Evolutionary conservation across 1,140 invertebrate genomes (phyloP).

Genomic region (Papilio xuthus): DNA sequence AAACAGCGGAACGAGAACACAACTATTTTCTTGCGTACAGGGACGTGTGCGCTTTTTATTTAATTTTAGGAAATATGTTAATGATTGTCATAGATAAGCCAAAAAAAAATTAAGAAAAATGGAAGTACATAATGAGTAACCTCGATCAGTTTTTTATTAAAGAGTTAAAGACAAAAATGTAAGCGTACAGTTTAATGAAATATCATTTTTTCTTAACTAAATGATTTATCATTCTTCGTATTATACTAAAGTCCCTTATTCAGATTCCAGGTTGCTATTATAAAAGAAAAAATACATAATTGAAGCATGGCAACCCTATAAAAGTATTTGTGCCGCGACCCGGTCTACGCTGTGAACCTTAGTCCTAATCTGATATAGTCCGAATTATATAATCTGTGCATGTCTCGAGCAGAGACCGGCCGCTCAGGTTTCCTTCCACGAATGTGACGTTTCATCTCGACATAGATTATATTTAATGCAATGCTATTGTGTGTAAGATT

Average conservation of each 20-base stretch:
- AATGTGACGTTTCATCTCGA: constrained; percentile 17
- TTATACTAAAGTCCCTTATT: not conserved
- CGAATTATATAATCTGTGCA: constrained; percentile 36
- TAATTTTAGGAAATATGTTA: not conserved
- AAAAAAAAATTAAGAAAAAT: not conserved
- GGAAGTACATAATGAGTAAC: not conserved
- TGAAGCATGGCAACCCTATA: constrained; percentile 22
- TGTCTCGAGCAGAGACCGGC: constrained; percentile 4
- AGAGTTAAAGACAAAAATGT: not conserved
- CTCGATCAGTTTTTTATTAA: not conserved
- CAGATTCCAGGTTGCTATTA: not conserved
- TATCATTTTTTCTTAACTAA: not conserved
- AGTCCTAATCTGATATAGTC: constrained; percentile 33
- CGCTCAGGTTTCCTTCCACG: constrained; percentile 21
- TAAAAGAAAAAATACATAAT: not conserved
- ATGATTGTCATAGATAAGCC: not conserved
- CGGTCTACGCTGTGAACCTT: constrained; percentile 33
- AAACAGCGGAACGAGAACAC: constrained; percentile 29
- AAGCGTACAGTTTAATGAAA: too few relatives aligned
- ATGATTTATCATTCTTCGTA: not conserved
- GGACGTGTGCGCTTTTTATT: not conserved
- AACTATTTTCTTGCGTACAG: not conserved
- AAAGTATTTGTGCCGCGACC: constrained; percentile 31
- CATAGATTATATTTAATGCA: constrained; percentile 13
- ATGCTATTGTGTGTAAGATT: not conserved